Percentiles rank a stretch among this genome's conserved stretches.
Conservation (phyloP, 2,797 vertebrate genomes). For the Crenichthys baileyi region DNA sequence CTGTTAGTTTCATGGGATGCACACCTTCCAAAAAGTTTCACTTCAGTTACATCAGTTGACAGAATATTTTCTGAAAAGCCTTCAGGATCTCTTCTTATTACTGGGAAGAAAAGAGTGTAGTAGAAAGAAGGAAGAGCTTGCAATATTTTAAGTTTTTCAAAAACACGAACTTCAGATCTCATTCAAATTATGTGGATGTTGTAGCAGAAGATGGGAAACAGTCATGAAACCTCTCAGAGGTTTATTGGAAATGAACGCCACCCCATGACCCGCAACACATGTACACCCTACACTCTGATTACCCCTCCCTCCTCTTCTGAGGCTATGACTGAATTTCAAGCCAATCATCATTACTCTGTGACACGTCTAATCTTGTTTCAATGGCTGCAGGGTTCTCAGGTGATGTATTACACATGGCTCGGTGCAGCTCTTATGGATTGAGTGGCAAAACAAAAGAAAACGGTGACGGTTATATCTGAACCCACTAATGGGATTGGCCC, state of each 20-base stretch:
- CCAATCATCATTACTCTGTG: conserved; percentile 78
- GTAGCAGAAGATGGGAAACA: conserved; percentile 4
- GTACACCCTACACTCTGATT: neutral
- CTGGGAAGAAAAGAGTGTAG: conserved; percentile 5
- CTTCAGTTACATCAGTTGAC: neutral
- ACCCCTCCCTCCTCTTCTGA: conserved; percentile 14
- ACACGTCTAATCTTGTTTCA: conserved; percentile 71
- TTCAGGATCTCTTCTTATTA: neutral
- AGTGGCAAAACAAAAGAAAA: conserved; percentile 66
- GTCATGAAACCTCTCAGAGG: conserved; percentile 30
- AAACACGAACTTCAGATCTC: conserved; percentile 6
- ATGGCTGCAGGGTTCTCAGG: conserved; percentile 65
- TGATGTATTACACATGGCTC: conserved; percentile 68
- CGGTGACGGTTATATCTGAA: conserved; percentile 66
- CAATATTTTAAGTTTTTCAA: neutral
- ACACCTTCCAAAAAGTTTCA: neutral
- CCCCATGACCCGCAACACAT: conserved; percentile 33
- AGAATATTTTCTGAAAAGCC: neutral
- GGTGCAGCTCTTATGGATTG: conserved; percentile 50
- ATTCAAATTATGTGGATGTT: conserved; percentile 4
- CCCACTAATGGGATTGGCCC: conserved; percentile 72
- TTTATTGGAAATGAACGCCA: conserved; percentile 26
- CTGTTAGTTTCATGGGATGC: neutral
- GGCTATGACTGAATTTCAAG: conserved; percentile 60
- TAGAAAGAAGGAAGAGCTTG: neutral